Evolutionary conservation across 2,113 vertebrate species (phyloP).

Genomic region (Microcebus ravelobensis): DNA sequence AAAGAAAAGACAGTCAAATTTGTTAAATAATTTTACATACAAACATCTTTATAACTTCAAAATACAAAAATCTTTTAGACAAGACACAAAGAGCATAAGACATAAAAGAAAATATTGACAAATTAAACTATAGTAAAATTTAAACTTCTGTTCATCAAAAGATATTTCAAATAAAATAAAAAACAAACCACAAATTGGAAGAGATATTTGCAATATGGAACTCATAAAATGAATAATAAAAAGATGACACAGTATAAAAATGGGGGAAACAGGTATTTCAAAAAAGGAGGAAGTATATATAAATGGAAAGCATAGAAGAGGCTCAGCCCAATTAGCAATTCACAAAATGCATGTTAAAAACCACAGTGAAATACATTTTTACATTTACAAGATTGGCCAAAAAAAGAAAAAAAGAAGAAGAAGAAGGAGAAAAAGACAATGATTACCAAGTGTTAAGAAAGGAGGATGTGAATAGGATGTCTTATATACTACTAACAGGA

Average conservation of each 20-base stretch:
- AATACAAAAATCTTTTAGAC: constrained; percentile 26
- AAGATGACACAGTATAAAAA: not conserved
- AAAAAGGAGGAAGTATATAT: not conserved
- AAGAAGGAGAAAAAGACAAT: not conserved
- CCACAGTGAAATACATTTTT: not conserved
- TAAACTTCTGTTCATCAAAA: constrained; percentile 19
- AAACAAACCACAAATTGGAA: not conserved
- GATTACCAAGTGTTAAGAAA: not conserved
- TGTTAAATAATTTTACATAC: constrained; percentile 9
- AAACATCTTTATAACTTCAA: not conserved
- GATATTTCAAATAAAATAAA: constrained; percentile 15
- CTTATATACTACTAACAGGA: not conserved
- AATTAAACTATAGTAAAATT: constrained; percentile 19
- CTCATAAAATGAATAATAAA: constrained; percentile 25
- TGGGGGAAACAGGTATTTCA: not conserved
- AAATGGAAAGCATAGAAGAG: not conserved
- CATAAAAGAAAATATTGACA: constrained; percentile 15
- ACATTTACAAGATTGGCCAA: not conserved
- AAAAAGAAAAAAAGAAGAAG: not conserved
- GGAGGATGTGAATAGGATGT: not conserved
- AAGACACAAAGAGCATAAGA: not conserved
- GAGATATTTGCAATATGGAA: not conserved
- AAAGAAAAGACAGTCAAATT: not conserved
- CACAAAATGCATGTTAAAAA: constrained; percentile 21
- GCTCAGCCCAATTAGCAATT: not conserved